Evolutionary conservation across 2,113 vertebrate genomes (phyloP), one percentile per base, ranked within the genome.

Genomic region (Eolophus roseicapilla): DNA sequence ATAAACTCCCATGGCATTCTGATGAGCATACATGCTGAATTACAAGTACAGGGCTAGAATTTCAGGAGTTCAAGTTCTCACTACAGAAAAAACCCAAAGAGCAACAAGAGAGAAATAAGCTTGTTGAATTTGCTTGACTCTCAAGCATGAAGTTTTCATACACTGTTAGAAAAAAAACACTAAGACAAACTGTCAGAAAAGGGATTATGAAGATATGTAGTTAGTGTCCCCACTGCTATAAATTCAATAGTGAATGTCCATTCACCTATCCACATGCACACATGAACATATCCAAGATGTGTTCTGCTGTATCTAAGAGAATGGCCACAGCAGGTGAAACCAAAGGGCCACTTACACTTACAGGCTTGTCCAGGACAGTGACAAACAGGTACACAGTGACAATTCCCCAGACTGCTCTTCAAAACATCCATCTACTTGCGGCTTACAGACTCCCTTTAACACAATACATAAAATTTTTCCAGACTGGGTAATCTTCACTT

Each of bases 361-460:
- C 1, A 17, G 85, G 49, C 67, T 90, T 76, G 28, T 41, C n/a
- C 0, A 0, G 50, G 80, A 83, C 46, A 82, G 69, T n/a, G 47
- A 94, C 86, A 88, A 92, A 92, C 53, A 81, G 55, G 35, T 6
- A 0, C 60, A 28, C 5, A 84, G 69, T 23, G 65, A 79, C 80
- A 88, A 64, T 77, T 92, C 47, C 43, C 60, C 65, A 68, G 50
- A 75, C 57, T 68, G 11, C 73, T 75, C 50, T 81, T 92, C 82
- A 83, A 83, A 93, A 47, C 43, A 78, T 81, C 68, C 64, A 78
- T 55, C 76, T 91, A 68, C 84, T 60, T 91, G 69, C 1, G 4
- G 69, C 73, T 92, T 68, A 93, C 68, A 88, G 73, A 68, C 80
- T 91, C 90, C 77, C 94, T 96, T 94, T 97, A 95, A 96, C 96